phyloP scores from a whole-genome alignment of 2,797 vertebrate genomes.

The Vespertilio murinus region DNA sequence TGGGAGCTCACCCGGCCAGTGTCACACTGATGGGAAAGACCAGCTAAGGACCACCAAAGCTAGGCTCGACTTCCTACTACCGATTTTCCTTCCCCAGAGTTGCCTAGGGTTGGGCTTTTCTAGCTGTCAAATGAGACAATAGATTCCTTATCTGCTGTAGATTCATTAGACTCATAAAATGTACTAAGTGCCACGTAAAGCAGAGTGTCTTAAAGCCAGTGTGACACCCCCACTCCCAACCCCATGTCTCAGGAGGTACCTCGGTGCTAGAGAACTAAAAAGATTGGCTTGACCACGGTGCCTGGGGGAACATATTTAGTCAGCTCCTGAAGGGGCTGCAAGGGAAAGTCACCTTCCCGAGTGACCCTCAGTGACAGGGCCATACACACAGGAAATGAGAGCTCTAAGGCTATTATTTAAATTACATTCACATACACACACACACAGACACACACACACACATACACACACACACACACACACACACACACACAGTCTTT shows the following conservation, averaged over 20 bases:
- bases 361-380: rapidly evolving
- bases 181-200: not conserved
- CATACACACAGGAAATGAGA: not conserved
- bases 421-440: not conserved
- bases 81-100: not conserved
- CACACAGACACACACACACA: not conserved
- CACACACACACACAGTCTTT: not conserved
- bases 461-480: not conserved
- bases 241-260: not conserved
- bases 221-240: not conserved
- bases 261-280: not conserved
- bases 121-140: not conserved
- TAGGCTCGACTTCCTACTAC: not conserved
- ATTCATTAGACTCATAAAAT: not conserved
- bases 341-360: not conserved
- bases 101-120: not conserved
- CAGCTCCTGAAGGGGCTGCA: not conserved
- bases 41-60: not conserved
- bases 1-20: not conserved
- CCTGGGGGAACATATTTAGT: too few species aligned
- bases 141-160: not conserved
- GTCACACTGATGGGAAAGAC: not conserved
- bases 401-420: not conserved
- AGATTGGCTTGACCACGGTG: not conserved
- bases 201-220: not conserved